Evolutionary conservation across 2,797 vertebrate genomes (phyloP).

Genomic region (Phataginus tetradactyla): DNA sequence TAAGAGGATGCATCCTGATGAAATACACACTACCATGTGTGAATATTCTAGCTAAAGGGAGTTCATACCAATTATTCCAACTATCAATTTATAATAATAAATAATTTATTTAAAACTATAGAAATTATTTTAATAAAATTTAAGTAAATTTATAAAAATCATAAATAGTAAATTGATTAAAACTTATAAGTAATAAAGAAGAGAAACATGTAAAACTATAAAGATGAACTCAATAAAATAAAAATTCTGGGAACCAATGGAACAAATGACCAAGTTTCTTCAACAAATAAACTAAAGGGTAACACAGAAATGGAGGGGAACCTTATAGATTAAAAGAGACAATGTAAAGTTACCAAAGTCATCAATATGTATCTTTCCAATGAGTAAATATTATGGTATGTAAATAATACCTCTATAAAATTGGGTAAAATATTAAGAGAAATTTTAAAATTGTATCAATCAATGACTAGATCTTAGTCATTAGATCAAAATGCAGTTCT

Average conservation of each 20-base stretch:
- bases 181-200: not conserved
- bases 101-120: not conserved
- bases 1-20: not conserved
- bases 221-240: not conserved
- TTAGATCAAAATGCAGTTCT: not conserved
- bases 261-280: not conserved
- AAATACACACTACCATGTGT: not conserved
- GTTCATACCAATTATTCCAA: not conserved
- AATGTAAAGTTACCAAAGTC: not conserved
- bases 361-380: not conserved
- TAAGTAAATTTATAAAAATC: not conserved
- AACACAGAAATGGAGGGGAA: not conserved
- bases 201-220: not conserved
- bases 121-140: not conserved
- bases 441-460: not conserved
- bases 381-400: not conserved
- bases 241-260: not conserved
- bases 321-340: not conserved
- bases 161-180: not conserved
- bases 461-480: not conserved
- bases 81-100: not conserved
- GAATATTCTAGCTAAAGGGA: not conserved
- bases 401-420: not conserved
- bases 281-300: not conserved
- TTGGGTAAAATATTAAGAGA: not conserved